These are phyloP conservation scores for Cremastobaeus sp. DNA, from an alignment of 2,888 invertebrate species.

Conservation along the genomic window DNA sequence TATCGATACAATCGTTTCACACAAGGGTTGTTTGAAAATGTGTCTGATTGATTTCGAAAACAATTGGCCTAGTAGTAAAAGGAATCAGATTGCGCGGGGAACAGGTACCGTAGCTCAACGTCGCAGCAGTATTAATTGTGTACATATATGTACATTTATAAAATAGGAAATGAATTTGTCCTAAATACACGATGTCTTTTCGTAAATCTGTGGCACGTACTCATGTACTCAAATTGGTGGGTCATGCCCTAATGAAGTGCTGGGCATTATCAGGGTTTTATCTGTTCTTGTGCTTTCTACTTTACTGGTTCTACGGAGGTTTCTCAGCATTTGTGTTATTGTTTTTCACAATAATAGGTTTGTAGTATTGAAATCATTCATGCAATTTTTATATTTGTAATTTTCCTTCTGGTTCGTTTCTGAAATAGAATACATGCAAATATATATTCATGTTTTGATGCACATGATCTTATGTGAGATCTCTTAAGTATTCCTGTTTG, in stretches of 20 bases:
- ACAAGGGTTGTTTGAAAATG: too few species aligned
- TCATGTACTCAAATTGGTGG: conserved; percentile 78
- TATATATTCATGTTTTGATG: too few species aligned
- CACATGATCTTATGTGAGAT: too few species aligned
- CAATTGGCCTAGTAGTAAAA: too few species aligned
- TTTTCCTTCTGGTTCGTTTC: too few species aligned
- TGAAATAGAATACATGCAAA: too few species aligned
- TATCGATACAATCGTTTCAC: too few species aligned
- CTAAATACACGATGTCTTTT: conserved; percentile 68
- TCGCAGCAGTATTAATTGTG: neutral
- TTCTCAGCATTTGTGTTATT: conserved; percentile 86
- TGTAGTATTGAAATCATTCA: conserved; percentile 20
- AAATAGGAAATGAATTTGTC: neutral
- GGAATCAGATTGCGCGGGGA: too few species aligned
- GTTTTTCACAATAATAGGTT: conserved; percentile 84
- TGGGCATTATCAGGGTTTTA: conserved; percentile 89
- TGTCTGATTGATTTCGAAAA: too few species aligned
- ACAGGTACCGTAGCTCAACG: too few species aligned
- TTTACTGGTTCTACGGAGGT: conserved; percentile 92
- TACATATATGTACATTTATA: neutral
- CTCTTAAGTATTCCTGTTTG: too few species aligned
- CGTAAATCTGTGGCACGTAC: conserved; percentile 69
- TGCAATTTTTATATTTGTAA: conserved; percentile 10
- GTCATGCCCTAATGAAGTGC: conserved; percentile 83
- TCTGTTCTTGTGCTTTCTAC: conserved; percentile 85